A percentile compares a stretch with the other conserved stretches of the same genome.
Conservation (phyloP, 1,140 invertebrate species). For the Littorina saxatilis region DNA sequence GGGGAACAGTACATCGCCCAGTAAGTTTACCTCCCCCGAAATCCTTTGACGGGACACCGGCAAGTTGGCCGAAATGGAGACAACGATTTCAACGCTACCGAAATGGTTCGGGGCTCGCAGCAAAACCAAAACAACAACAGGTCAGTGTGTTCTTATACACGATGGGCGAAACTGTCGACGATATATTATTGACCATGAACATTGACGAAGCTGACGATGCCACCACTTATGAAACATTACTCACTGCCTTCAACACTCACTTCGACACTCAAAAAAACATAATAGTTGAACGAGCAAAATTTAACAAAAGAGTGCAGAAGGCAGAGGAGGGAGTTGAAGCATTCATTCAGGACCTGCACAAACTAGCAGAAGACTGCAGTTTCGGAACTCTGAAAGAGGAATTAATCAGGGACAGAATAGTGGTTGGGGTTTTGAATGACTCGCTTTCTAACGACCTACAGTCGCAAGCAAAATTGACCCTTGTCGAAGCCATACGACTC, state of each 20-base stretch:
- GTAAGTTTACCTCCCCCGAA: too few species aligned
- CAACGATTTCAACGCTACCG: too few species aligned
- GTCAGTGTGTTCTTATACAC: background rate
- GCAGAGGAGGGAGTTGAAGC: background rate
- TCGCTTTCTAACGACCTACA: background rate
- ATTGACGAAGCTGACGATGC: background rate
- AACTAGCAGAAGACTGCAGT: background rate
- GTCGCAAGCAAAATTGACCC: background rate
- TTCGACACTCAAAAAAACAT: background rate
- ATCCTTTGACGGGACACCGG: too few species aligned
- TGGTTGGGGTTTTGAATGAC: background rate
- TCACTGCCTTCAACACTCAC: background rate
- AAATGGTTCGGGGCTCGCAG: too few species aligned
- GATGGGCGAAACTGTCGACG: background rate
- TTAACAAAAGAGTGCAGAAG: background rate
- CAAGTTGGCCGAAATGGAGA: too few species aligned
- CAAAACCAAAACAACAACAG: background rate
- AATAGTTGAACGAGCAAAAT: background rate
- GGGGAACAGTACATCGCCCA: too few species aligned
- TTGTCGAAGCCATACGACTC: background rate
- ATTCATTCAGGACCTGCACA: conserved; percentile 1
- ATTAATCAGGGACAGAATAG: background rate
- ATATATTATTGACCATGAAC: background rate
- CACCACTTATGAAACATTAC: background rate
- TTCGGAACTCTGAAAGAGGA: background rate